Evolutionary conservation across 2,888 invertebrate species (phyloP), one percentile per base, ranked within the genome.

Genomic region (Schrankia costaestrigalis): DNA sequence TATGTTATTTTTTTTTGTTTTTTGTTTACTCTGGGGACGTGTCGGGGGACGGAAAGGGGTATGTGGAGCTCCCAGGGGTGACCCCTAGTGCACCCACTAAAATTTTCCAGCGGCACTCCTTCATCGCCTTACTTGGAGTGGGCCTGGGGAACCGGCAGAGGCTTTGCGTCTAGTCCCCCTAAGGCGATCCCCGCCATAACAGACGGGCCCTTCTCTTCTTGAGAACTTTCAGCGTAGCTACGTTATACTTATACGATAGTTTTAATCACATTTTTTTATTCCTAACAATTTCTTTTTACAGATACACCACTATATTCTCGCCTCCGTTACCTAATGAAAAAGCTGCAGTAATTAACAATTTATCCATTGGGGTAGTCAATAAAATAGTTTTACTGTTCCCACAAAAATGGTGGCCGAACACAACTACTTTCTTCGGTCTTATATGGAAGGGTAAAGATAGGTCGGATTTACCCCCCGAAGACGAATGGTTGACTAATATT

Each of bases 361-460:
- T 93, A 25, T 88, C 90, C 0, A 90, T 92, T 48, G 94, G 94
- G 0, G 89, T 89, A 0, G 91, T 92, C 0, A 89, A 91, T 40
- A 95, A 95, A 77, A 89, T 94, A 12, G 89, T 90, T 28, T 53
- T 95, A 0, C 80, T 88, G 18, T 95, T 93, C 65, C 78, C 90
- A 0, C 62, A 81, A 4, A 76, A 82, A 2, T 94, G 94, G 91
- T 94, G 94, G 93, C 75, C 83, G 0, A 63, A 71, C 3, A 54
- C 36, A 1, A 39, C 12, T 6, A n/a, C 5, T 13, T 10, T 21
- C n/a, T 26, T 22, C 11, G 55, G 49, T 0, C 80, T 90, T 9
- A 24, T 90, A 0, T 90, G 90, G 90, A 75, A 55, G 3, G 59
- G 26, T 0, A 32, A 31, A 0, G 69, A 69, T 2, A 63, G 40